These are phyloP conservation scores for Apamea monoglypha DNA, from an alignment of 2,888 invertebrate species.

Conservation along the genomic window DNA sequence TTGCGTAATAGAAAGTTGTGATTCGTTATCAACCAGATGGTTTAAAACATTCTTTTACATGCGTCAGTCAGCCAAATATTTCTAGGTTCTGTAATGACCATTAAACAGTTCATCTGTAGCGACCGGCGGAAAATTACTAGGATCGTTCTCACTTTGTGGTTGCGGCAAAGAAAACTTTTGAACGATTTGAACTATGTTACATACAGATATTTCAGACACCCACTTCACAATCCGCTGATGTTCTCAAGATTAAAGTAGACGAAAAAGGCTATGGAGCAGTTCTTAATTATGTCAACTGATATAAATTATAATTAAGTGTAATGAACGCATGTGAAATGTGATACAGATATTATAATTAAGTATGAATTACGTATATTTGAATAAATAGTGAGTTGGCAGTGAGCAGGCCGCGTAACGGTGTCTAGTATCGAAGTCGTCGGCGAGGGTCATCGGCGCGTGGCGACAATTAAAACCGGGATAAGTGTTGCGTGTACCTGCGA, in stretches of 20 bases:
- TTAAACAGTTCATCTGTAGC: conserved; percentile 16
- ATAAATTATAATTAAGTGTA: conserved; percentile 12
- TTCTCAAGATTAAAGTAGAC: conserved; percentile 36
- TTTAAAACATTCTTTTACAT: conserved; percentile 60
- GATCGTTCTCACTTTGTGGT: no score
- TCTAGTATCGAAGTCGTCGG: conserved; percentile 73
- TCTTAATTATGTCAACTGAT: conserved; percentile 5
- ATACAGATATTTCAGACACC: neutral
- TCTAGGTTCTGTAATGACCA: conserved; percentile 42
- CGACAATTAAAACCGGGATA: conserved; percentile 90
- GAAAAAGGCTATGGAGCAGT: neutral
- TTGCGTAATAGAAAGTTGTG: conserved; percentile 74
- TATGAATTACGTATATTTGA: conserved; percentile 63
- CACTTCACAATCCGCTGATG: neutral
- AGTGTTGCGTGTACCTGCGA: conserved; percentile 90
- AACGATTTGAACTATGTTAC: neutral
- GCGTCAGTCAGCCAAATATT: conserved; percentile 53
- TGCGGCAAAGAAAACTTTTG: neutral
- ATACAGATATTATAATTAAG: conserved; percentile 32
- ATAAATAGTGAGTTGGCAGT: conserved; percentile 70
- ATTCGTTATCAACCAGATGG: conserved; percentile 72
- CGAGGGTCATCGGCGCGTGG: conserved; percentile 88
- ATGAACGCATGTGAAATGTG: conserved; percentile 18
- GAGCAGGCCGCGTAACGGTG: conserved; percentile 72
- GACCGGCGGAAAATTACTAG: neutral